phyloP scores from a whole-genome alignment of 1,140 invertebrate species.

The Alviniconcha marisindica region DNA sequence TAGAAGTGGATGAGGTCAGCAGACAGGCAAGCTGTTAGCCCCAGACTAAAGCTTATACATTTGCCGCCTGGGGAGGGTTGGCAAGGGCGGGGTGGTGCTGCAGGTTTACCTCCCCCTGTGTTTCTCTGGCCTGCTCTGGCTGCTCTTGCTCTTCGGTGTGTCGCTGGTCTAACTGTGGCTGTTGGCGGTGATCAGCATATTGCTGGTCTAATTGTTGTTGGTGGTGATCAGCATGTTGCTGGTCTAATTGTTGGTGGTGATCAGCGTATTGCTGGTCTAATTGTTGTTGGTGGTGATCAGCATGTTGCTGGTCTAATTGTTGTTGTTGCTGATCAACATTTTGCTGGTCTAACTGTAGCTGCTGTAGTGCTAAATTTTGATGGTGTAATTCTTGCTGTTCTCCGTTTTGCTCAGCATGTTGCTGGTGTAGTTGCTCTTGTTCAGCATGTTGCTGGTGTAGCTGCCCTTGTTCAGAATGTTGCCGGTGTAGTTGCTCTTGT shows the following conservation, averaged over 20 bases:
- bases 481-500: neutral
- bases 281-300: conserved; percentile 19
- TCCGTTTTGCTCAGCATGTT: conserved; percentile 4
- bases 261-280: conserved; percentile 21
- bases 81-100: too few relatives aligned
- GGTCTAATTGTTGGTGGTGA: conserved; percentile 25
- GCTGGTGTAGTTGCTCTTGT: neutral
- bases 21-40: too few relatives aligned
- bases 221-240: conserved; percentile 28
- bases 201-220: conserved; percentile 31
- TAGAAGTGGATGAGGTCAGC: too few relatives aligned
- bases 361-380: too few relatives aligned
- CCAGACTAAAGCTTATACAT: too few relatives aligned
- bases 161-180: conserved; percentile 25
- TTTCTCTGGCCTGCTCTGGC: conserved; percentile 34
- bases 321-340: conserved; percentile 35
- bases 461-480: too few relatives aligned
- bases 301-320: conserved; percentile 19
- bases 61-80: too few relatives aligned
- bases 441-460: neutral
- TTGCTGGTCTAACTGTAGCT: too few relatives aligned
- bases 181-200: neutral
- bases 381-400: too few relatives aligned
- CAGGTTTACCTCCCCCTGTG: neutral
- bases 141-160: conserved; percentile 42